Evolutionary conservation across 2,113 vertebrate species (phyloP), one percentile per base, ranked within the genome.

Genomic region (Oenanthe oenanthe): DNA sequence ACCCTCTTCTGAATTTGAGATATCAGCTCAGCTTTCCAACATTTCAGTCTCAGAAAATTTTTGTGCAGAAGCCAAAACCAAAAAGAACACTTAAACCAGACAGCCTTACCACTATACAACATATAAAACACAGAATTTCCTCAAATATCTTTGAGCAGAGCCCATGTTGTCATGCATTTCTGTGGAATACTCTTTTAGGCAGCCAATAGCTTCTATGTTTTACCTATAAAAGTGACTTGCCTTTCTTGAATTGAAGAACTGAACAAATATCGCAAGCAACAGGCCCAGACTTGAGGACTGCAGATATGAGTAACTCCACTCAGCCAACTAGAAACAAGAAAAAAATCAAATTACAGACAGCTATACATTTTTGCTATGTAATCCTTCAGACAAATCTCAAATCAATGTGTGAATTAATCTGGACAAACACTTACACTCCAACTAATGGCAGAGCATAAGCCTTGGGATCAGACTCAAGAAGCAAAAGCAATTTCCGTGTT

Each of bases 381-480:
- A 51, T 56, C 14, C 9, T 9, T 43, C 66, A 85, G 66, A 76
- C 17, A 70, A 13, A 28, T 40, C 34, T 62, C 42, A 73, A 74
- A 89, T 53, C n/a, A 54, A 3, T 9, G 28, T 2, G 6, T 68
- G 34, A 12, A 75, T 79, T 51, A 50, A 79, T 8, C 40, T 91
- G 85, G 48, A 86, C 21, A 91, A 85, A 94, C 61, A 99, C 99
- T 99, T 96, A 99, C 99, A 99, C 98, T 97, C 99, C 99, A 25
- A 99, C 98, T 83, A 99, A 97, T 1, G 99, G 99, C 63, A 99
- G 96, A 70, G 95, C 97, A 94, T 95, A 98, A 75, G 98, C 98
- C 95, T 99, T 99, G 11, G 99, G 99, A 93, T 99, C 99, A 9
- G 99, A 99, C 97, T 99, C 99, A 8, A 99, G 96, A 85, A 99